Base-by-base conservation (phyloP, 2,797 vertebrate genomes). In the Craterocephalus amniculus region DNA sequence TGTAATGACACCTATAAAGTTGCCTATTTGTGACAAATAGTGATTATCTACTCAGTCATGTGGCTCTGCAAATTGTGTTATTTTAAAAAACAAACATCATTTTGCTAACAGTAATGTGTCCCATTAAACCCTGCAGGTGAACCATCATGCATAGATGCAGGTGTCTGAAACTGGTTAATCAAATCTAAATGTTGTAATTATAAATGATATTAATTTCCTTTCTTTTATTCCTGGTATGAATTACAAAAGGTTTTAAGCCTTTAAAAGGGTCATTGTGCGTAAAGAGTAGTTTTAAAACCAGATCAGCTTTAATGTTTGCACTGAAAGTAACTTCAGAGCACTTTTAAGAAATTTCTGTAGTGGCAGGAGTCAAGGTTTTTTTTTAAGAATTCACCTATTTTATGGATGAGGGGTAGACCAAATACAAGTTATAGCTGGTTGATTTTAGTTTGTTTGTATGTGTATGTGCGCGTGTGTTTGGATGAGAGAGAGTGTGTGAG, bases 271-370 rank as follows among this genome's bases (percentile, higher is more conserved):
- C 29, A 16, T 22, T 54, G 31, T 35, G 0, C 26, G 52, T 34
- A 29, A 32, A 29, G 29, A 63, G 20, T n/a, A 34, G 20, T 56
- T 26, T 18, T 20, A 54, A 54, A 35, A 22, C 55, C 26, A 18
- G 35, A 56, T 57, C 38, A 56, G 40, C 55, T 32, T 24, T 18
- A 32, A 57, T 56, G 20, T 38, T 32, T 38, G 24, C 6, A 16
- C 29, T 52, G 26, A 45, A 67, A 67, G 66, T n/a, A 22, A 2
- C 49, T 64, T 49, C 3, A 56, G 63, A 60, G 18, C 2, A 12
- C 35, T 67, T 76, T 36, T 2, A 51, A 48, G 63, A 45, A 5
- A 38, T 59, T 58, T 70, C 74, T 78, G 9, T 38, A 26, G 18
- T 14, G 14, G 55, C 9, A 67, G 35, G 3, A 71, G 66, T 22